Base-by-base conservation (phyloP, 2,888 invertebrate species). In the Apocheima hispidaria region DNA sequence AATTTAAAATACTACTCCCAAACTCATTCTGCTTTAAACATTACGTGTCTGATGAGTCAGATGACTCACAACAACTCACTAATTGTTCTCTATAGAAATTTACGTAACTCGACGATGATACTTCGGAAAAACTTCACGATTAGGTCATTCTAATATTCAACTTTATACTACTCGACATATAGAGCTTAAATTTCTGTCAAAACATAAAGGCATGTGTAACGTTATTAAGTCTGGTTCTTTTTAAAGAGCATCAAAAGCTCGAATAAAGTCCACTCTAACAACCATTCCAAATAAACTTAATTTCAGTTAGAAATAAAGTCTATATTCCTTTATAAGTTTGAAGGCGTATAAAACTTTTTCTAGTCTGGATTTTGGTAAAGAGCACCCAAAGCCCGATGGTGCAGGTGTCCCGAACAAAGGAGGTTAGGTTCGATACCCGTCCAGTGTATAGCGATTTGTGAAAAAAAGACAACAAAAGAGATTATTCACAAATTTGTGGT, bases 391-490 rank as follows among this genome's bases (percentile, higher is more conserved):
- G 83, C 81, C 84, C 79, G 79, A 88, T 84, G 77, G 82, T 83
- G 90, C 90, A 92, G 91, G 92, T 92, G 92, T 91, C 79, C 81
- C 71, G 65, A 85, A 91, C 91, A 91, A 91, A 85, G 89, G 49
- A 80, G 83, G 77, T 82, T 77, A 78, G 83, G 79, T 89, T 90
- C 84, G 86, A 88, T 84, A 83, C 84, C 84, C 76, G 81, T 72
- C 79, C 70, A 63, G 78, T 84, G 81, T 81, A 84, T 70, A 82
- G 80, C 81, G 83, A 88, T 89, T 87, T 86, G 79, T 75, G 70
- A 69, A 82, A 70, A 70, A 70, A 63, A 60, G 3, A 67, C 46
- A 60, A 66, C 59, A 59, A 65, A 57, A 49, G 60, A 44, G 63
- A 53, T 61, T 60, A 59, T 57, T 62, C 60, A 63, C 58, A 54